Percentiles rank a stretch among this genome's conserved stretches.
Evolutionary conservation across 2,113 vertebrate species (phyloP).

Genomic region (Periophthalmus modestus): DNA sequence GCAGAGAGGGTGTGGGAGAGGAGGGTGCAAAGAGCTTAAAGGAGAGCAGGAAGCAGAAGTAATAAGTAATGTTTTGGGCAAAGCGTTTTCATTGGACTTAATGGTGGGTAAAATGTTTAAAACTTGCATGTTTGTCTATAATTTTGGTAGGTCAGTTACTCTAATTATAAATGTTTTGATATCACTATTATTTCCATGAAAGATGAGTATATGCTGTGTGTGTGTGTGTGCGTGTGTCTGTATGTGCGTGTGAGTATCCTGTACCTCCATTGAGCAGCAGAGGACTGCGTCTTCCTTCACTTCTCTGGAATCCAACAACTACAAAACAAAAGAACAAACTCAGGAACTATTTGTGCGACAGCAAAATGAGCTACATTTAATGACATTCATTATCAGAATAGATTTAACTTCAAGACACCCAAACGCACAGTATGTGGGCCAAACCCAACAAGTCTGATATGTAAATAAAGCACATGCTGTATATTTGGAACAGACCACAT

Average conservation of each 20-base stretch:
- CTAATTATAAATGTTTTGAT: neutral
- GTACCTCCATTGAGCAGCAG: constrained; percentile 98
- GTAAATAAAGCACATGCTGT: constrained; percentile 6
- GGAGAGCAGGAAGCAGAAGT: neutral
- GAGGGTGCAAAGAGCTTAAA: neutral
- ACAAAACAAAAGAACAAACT: constrained; percentile 40
- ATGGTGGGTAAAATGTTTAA: neutral
- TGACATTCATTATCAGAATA: constrained; percentile 1
- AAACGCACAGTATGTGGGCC: constrained; percentile 6
- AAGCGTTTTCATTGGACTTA: neutral
- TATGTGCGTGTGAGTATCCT: no score
- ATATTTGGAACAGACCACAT: constrained; percentile 28
- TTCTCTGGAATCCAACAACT: constrained; percentile 94
- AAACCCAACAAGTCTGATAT: constrained; percentile 9
- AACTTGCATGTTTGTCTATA: neutral
- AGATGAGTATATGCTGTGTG: neutral
- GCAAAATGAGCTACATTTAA: neutral
- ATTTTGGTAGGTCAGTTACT: neutral
- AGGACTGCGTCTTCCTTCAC: constrained; percentile 96
- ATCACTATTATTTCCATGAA: no score
- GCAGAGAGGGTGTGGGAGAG: constrained; percentile 15
- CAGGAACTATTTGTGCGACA: constrained; percentile 18
- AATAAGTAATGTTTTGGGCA: neutral
- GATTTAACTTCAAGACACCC: neutral
- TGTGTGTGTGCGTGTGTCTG: no score